Percentiles rank a stretch among this genome's conserved stretches.
Conservation (phyloP, 2,797 vertebrate species). For the Aldrovandia affinis region DNA sequence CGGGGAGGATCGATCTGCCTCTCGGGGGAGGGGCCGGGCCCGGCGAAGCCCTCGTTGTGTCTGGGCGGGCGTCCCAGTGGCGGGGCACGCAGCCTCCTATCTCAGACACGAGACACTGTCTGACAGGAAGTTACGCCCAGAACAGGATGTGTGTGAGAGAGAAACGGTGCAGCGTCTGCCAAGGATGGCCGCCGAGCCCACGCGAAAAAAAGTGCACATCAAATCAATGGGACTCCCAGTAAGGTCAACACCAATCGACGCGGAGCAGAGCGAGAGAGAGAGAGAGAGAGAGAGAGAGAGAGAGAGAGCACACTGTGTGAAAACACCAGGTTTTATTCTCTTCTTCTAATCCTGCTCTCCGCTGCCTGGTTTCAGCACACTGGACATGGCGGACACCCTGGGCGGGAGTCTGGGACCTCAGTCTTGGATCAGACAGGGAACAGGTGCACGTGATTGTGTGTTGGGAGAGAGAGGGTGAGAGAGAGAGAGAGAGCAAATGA, state of each 20-base stretch:
- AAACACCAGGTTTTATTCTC: background rate
- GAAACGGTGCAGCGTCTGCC: background rate
- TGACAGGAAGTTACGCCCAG: slow-evolving; percentile 21
- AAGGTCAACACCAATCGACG: slow-evolving; percentile 32
- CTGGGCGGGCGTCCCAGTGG: slow-evolving; percentile 48
- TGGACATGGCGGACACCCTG: too few relatives aligned
- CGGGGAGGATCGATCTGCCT: slow-evolving; percentile 66
- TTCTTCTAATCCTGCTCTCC: background rate
- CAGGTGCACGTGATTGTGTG: background rate
- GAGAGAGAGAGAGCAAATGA: background rate
- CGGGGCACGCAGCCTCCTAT: slow-evolving; percentile 22
- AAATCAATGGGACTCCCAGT: background rate
- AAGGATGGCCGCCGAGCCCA: background rate
- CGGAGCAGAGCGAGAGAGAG: background rate
- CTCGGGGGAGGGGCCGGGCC: slow-evolving; percentile 62
- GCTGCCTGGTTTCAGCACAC: too few relatives aligned
- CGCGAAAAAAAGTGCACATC: background rate
- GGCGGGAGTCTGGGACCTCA: too few relatives aligned
- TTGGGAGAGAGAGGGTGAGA: background rate
- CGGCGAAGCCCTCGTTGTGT: slow-evolving; percentile 58
- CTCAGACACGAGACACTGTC: background rate
- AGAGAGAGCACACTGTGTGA: too few relatives aligned
- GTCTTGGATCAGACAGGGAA: background rate
- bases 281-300: background rate
- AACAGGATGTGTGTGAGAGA: background rate